A percentile compares a stretch with the other conserved stretches of the same genome.
These are phyloP conservation scores for Trichogramma pretiosum DNA, from an alignment of 1,140 invertebrate species.

Conservation along the genomic window DNA sequence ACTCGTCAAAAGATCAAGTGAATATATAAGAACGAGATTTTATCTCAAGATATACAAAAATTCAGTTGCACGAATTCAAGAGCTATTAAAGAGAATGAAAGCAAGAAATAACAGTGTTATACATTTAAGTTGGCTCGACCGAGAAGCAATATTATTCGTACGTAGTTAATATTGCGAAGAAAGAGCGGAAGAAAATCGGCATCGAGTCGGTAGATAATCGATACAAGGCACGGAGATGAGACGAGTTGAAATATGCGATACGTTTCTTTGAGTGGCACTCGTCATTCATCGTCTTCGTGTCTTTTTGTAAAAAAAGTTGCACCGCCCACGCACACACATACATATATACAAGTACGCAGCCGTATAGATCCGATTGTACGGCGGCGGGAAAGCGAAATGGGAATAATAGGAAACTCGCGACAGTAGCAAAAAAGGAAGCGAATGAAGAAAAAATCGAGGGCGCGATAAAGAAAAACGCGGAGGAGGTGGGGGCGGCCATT, in stretches of 20 bases:
- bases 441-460: background rate
- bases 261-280: background rate
- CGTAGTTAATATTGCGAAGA: no score
- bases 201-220: conserved; percentile 15
- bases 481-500: conserved; percentile 13
- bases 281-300: background rate
- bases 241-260: background rate
- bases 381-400: background rate
- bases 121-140: no score
- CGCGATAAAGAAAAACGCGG: conserved; percentile 6
- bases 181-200: conserved; percentile 4
- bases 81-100: no score
- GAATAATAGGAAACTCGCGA: conserved; percentile 11
- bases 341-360: no score
- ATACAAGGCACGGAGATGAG: no score
- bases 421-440: background rate
- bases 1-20: no score
- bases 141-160: no score
- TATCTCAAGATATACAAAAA: no score
- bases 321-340: no score
- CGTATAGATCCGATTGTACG: conserved; percentile 3
- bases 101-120: no score
- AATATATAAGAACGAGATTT: no score
- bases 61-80: no score
- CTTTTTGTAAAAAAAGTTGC: conserved; percentile 7